Evolutionary conservation across 2,113 vertebrate species (phyloP), one percentile per base, ranked within the genome.

Genomic region (Brachirus orientalis): DNA sequence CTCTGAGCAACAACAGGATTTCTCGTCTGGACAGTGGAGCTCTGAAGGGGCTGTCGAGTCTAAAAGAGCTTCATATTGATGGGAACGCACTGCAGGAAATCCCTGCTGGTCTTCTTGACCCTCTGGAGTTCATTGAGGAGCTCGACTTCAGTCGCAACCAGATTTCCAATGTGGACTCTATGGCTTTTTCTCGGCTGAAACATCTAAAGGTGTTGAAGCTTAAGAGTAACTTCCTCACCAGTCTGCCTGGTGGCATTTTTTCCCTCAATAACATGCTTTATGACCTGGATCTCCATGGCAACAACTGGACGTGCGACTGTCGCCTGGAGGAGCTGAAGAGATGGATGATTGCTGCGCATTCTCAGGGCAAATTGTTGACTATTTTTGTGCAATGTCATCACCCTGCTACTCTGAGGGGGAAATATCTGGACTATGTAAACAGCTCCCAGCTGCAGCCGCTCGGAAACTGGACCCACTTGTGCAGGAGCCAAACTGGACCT

Each of bases 281-380:
- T 69, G 90, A 94, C 58, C 73, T 99, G 68, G 95, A 97, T 72
- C 92, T 99, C 72, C 95, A 95, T 8, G 96, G 95, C 40, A 98
- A 99, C 10, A 91, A 94, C 83, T 99, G 97, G 97, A 97, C 89
- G 3, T 99, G 97, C 6, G 95, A 98, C 86, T 99, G 97, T 66
- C 92, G 91, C 22, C 87, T 98, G 45, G 87, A 92, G 7, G 92
- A 93, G 48, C 84, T 98, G 77, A 96, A 95, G 83, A 91, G 67
- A 58, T 98, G 96, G 96, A 93, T 98, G 92, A 94, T 88, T 2
- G 72, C 89, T 16, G 94, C 92, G 58, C 96, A 95, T 47, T 88
- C 95, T 8, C 94, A 94, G 71, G 96, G 96, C 22, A 95, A 94
- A 46, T 87, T 97, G 58, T 90, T 96, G 79, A 95, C 94, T 0